Percentiles rank a stretch among this genome's conserved stretches.
Conservation (phyloP, 2,888 invertebrate species). For the Pollenia griseotomentosa region DNA sequence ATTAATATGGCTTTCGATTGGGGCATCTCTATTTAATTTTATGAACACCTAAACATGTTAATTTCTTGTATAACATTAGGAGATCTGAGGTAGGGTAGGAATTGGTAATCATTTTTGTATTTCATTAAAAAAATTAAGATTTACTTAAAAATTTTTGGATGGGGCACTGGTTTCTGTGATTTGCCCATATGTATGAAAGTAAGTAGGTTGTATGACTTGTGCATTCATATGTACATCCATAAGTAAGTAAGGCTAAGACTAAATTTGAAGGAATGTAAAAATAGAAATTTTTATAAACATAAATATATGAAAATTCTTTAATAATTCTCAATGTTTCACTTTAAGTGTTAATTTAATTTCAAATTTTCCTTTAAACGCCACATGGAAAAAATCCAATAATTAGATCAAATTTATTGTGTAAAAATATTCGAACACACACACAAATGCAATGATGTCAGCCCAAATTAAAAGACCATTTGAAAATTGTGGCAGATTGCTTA, state of each 20-base stretch:
- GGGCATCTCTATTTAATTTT: too few relatives aligned
- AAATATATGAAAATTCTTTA: not conserved
- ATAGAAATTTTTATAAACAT: not conserved
- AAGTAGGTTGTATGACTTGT: not conserved
- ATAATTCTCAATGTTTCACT: slow-evolving; percentile 17
- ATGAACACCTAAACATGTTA: too few relatives aligned
- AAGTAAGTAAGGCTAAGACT: slow-evolving; percentile 11
- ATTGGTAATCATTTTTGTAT: too few relatives aligned
- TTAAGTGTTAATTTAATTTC: slow-evolving; percentile 46
- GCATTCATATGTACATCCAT: not conserved
- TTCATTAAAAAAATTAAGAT: too few relatives aligned
- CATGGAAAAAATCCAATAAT: slow-evolving; percentile 18
- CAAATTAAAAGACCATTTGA: slow-evolving; percentile 62
- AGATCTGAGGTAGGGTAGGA: too few relatives aligned
- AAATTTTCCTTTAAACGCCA: slow-evolving; percentile 5
- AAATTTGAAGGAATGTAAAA: not conserved
- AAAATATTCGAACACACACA: not conserved
- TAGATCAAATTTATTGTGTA: slow-evolving; percentile 38
- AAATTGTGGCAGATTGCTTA: slow-evolving; percentile 60
- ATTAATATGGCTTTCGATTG: too few relatives aligned
- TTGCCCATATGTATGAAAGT: not conserved
- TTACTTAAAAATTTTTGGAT: too few relatives aligned
- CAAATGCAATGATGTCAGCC: slow-evolving; percentile 57
- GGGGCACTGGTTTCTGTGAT: too few relatives aligned
- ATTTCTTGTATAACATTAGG: too few relatives aligned